A percentile compares a stretch with the other conserved stretches of the same genome.
Evolutionary conservation across 1,140 invertebrate genomes (phyloP).

Genomic region (Venustaconcha ellipsiformis): DNA sequence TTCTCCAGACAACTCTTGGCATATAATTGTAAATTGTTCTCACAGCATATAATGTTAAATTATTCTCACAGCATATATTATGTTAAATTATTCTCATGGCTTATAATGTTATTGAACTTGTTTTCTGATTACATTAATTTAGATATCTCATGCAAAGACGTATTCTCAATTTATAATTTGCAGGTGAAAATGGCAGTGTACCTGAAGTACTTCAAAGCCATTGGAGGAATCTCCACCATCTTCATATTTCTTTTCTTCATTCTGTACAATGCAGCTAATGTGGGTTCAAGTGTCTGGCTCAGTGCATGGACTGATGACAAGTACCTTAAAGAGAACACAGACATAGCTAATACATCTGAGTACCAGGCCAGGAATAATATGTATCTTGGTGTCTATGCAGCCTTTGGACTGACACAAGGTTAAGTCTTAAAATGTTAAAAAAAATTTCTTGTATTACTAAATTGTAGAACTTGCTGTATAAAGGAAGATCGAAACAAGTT

Average conservation of each 20-base stretch:
- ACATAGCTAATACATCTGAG: constrained; percentile 40
- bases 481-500: no score
- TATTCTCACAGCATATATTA: no score
- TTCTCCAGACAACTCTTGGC: no score
- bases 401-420: constrained; percentile 62
- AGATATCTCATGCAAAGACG: no score
- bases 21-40: no score
- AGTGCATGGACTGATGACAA: constrained; percentile 57
- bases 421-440: neutral
- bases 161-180: constrained; percentile 21
- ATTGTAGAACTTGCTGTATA: no score
- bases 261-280: constrained; percentile 40
- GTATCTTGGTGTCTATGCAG: constrained; percentile 60
- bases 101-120: no score
- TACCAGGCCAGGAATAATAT: constrained; percentile 54
- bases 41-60: no score
- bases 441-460: no score
- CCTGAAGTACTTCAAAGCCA: constrained; percentile 49
- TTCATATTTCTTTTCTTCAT: constrained; percentile 46
- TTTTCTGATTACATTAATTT: no score
- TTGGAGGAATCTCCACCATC: constrained; percentile 39
- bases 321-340: constrained; percentile 39
- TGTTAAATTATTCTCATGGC: no score
- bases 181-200: constrained; percentile 57
- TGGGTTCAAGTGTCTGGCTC: constrained; percentile 59